Conservation (phyloP, 2,797 vertebrate species). For the Xerus rutilus region DNA sequence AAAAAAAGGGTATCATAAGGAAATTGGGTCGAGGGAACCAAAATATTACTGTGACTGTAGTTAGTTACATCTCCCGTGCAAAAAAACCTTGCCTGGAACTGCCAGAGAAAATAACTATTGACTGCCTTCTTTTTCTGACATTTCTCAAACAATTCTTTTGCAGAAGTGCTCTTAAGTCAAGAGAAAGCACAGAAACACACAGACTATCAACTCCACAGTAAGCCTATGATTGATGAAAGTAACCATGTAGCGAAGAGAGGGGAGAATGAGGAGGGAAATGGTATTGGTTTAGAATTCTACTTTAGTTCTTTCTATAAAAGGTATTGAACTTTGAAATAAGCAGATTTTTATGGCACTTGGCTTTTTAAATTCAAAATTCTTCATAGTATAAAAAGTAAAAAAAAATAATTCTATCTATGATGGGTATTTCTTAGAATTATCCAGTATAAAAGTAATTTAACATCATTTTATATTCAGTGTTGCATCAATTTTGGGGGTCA, state of each 20-base stretch:
- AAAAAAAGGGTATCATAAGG: not conserved
- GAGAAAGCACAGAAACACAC: not conserved
- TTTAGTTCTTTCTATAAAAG: not conserved
- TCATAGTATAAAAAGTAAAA: not conserved
- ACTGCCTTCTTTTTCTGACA: not conserved
- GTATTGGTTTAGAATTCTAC: not conserved
- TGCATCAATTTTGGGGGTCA: not conserved
- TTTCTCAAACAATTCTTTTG: not conserved
- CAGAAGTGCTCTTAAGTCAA: not conserved
- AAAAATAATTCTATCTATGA: not conserved
- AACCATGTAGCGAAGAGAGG: not conserved
- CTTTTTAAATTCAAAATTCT: conserved; percentile 24
- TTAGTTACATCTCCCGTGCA: not conserved
- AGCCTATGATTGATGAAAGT: not conserved
- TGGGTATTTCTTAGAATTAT: not conserved
- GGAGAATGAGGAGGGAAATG: not conserved
- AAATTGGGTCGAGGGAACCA: not conserved
- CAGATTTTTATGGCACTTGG: not conserved
- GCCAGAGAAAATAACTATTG: not conserved
- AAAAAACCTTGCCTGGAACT: conserved; percentile 4
- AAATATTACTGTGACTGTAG: not conserved
- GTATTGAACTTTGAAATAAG: conserved; percentile 31
- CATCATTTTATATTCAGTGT: not conserved
- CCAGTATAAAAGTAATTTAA: not conserved
- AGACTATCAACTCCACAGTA: not conserved